A percentile compares a stretch with the other conserved stretches of the same genome.
Conservation (phyloP, 2,797 vertebrate genomes). For the Sylvilagus floridanus region DNA sequence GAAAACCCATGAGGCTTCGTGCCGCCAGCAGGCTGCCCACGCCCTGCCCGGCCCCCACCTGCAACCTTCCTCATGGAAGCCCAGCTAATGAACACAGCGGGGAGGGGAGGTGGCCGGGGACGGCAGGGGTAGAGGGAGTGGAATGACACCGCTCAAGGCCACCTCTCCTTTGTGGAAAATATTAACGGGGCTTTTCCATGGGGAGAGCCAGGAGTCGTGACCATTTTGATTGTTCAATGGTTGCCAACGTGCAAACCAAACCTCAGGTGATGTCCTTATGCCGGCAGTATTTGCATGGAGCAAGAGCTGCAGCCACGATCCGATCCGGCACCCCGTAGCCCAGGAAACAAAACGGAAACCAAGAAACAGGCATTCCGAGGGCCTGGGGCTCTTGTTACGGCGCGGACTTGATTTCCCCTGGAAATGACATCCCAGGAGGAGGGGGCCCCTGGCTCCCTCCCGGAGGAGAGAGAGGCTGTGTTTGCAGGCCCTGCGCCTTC, state of each 20-base stretch:
- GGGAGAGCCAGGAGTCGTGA: conserved; percentile 17
- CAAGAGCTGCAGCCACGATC: not conserved
- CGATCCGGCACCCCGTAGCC: not conserved
- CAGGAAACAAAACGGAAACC: not conserved
- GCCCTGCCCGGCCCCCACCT: not conserved
- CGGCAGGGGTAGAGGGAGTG: not conserved
- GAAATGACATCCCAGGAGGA: fast-evolving
- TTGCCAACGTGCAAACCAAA: not conserved
- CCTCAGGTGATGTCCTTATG: not conserved
- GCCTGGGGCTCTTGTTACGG: not conserved
- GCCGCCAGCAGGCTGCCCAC: not conserved
- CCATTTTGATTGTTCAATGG: conserved; percentile 52
- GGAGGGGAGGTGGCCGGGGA: not conserved
- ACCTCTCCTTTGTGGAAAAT: not conserved
- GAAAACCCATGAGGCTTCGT: conserved; percentile 68
- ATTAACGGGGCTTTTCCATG: not conserved
- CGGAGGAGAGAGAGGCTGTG: no score
- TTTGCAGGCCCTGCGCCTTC: not conserved
- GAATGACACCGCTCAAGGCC: not conserved
- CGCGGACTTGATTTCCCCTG: not conserved
- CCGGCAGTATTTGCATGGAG: not conserved
- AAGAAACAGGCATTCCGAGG: not conserved
- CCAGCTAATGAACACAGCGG: conserved; percentile 61
- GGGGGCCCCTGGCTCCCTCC: no score
- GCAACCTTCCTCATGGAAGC: conserved; percentile 6